Evolutionary conservation across 1,140 invertebrate genomes (phyloP).

Genomic region (Dreissena rostriformis): DNA sequence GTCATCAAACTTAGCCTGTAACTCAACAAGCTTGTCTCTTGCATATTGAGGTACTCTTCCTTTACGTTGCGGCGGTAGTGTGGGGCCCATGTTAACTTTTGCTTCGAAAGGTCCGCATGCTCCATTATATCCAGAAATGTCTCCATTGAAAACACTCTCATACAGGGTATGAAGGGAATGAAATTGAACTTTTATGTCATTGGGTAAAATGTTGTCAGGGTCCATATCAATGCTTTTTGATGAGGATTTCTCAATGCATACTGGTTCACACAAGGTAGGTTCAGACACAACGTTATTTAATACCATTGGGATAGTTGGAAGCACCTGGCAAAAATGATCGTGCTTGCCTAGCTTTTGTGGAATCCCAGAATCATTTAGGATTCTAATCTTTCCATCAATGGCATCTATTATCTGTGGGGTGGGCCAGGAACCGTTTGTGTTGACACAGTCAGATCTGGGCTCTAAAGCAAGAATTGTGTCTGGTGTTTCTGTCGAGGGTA

Average conservation of each 20-base stretch:
- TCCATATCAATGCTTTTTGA: constrained; percentile 26
- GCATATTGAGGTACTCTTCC: constrained; percentile 53
- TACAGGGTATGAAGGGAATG: constrained; percentile 6
- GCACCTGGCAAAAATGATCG: constrained; percentile 46
- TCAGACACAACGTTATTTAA: too few relatives aligned
- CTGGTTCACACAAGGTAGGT: too few relatives aligned
- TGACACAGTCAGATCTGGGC: constrained; percentile 15
- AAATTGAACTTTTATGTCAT: not conserved
- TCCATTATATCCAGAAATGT: constrained; percentile 54
- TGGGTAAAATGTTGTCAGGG: constrained; percentile 31
- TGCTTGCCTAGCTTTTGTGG: not conserved
- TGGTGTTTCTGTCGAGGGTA: not conserved
- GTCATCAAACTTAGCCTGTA: constrained; percentile 57
- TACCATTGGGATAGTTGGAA: too few relatives aligned
- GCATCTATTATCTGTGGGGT: not conserved
- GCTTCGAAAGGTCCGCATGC: constrained; percentile 32
- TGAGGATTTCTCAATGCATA: too few relatives aligned
- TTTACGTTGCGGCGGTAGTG: constrained; percentile 54
- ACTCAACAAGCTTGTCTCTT: constrained; percentile 37
- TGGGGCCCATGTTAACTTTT: constrained; percentile 55
- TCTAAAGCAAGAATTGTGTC: constrained; percentile 36
- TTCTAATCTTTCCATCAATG: constrained; percentile 27
- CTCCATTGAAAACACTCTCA: constrained; percentile 32
- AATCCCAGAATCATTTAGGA: constrained; percentile 12
- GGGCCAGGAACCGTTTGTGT: constrained; percentile 13